A percentile compares a stretch with the other conserved stretches of the same genome.
Evolutionary conservation across 2,113 vertebrate genomes (phyloP).

Genomic region (Forbesichthys agassizii): DNA sequence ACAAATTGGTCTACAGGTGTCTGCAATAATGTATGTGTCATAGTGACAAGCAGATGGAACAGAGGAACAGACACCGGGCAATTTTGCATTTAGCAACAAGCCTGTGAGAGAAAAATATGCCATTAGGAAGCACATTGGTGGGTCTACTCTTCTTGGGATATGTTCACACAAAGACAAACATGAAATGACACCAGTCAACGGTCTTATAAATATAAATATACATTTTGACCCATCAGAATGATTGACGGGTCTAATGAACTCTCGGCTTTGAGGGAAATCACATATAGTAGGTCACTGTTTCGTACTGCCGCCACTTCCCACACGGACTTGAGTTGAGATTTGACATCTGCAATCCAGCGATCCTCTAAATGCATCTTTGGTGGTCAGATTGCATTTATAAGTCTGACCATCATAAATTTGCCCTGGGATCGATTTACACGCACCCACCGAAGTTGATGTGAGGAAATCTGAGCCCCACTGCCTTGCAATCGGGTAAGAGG

Average conservation of each 20-base stretch:
- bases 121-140: not conserved
- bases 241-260: constrained; percentile 28
- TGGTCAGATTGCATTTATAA: constrained; percentile 17
- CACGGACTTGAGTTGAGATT: constrained; percentile 10
- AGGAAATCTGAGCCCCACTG: too few relatives aligned
- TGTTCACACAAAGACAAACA: not conserved
- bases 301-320: constrained; percentile 33
- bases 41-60: too few relatives aligned
- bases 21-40: too few relatives aligned
- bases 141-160: not conserved
- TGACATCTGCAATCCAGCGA: constrained; percentile 9
- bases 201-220: constrained; percentile 2
- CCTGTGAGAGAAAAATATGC: too few relatives aligned
- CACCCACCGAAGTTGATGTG: too few relatives aligned
- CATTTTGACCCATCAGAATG: constrained; percentile 40
- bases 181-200: constrained; percentile 15
- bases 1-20: too few relatives aligned
- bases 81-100: too few relatives aligned
- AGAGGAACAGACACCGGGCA: too few relatives aligned
- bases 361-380: constrained; percentile 16
- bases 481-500: not conserved
- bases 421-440: too few relatives aligned
- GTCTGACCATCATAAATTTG: constrained; percentile 14
- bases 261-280: constrained; percentile 3
- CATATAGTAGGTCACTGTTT: constrained; percentile 9